Base-by-base conservation (phyloP, 2,113 vertebrate genomes). In the Cranoglanis bouderius region DNA sequence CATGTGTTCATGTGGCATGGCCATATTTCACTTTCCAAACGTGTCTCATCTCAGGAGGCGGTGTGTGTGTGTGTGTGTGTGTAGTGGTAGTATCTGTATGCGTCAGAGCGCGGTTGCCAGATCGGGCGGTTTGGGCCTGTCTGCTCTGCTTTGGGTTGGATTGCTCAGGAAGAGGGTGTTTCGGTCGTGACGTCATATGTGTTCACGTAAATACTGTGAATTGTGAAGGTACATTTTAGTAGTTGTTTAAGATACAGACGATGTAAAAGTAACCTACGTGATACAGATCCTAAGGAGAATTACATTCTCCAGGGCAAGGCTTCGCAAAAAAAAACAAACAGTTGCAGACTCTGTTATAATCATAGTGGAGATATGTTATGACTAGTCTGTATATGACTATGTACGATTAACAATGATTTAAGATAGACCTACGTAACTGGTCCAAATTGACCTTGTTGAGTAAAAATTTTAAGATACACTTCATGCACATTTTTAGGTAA, bases 71-170 rank as follows among this genome's bases (percentile, higher is more conserved):
- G 67, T 70, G 2, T 43, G 40, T 72, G 32, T 38, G 38, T 43
- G 38, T 21, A 0, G n/a, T 4, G 74, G 24, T 13, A 46, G 26
- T 29, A 18, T 32, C 77, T 32, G 77, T 26, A 5, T 82, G 53
- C 32, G 80, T 82, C 80, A 82, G 59, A 13, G 35, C 19, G 53
- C 53, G 51, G 80, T 82, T 82, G 80, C 80, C 80, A 82, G 53
- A 57, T 82, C 80, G 16, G 8, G 6, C 3, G 2, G 51, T 82
- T 82, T 82, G 3, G 1, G 0, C 32, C 32, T 12, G 18, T 9
- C 8, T 4, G 29, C 77, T 18, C 5, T 35, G 29, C 16, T 55
- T 55, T 32, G 5, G 7, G 29, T 19, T 35, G 49, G 9, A 19
- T 12, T 21, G 51, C 21, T 35, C 18, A 35, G 51, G 49, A 32